Base-by-base conservation (phyloP, 2,888 invertebrate species). In the Lasioglossum leucozonium region DNA sequence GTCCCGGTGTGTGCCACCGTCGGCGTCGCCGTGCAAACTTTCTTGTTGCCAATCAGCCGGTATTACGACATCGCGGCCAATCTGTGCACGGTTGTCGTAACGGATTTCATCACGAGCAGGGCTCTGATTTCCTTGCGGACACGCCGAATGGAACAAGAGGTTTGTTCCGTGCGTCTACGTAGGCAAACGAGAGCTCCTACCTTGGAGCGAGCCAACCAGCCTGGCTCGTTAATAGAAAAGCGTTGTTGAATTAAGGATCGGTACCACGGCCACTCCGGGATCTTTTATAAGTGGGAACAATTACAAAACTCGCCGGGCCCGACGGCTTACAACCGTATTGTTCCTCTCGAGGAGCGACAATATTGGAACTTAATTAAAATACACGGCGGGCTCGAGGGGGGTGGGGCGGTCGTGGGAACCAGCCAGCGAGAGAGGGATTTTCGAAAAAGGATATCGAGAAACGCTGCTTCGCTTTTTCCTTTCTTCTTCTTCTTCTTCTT, bases 321-420 rank as follows among this genome's bases (percentile, higher is more conserved):
- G 71, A 44, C 81, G 55, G 77, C 62, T 81, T 37, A 87, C 84
- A 82, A 87, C 85, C 82, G 90, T 76, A 89, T 90, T 90, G 89
- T 90, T 84, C 72, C 67, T 72, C 44, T 26, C 2, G 74, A 78
- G 67, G 69, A 67, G 85, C 85, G 74, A 74, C 76, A 77, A 79
- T 77, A 87, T 87, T 80, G 77, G 77, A 79, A 88, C 85, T 84
- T 85, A 91, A 90, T 90, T 91, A 90, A 90, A 89, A 87, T 86
- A 79, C 84, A 62, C 26, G 71, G 16, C 37, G 37, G 30, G 65
- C 34, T 34, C 34, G 47, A 73, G 72, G 88, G 81, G 88, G 87
- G 91, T 82, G 91, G 86, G 87, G 91, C 84, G 91, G 86, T 90
- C 91, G 90, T 91, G 90, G 90, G 90, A 91, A 91, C 89, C 89